Conservation (phyloP, 2,797 vertebrate genomes). For the Coreius guichenoti region DNA sequence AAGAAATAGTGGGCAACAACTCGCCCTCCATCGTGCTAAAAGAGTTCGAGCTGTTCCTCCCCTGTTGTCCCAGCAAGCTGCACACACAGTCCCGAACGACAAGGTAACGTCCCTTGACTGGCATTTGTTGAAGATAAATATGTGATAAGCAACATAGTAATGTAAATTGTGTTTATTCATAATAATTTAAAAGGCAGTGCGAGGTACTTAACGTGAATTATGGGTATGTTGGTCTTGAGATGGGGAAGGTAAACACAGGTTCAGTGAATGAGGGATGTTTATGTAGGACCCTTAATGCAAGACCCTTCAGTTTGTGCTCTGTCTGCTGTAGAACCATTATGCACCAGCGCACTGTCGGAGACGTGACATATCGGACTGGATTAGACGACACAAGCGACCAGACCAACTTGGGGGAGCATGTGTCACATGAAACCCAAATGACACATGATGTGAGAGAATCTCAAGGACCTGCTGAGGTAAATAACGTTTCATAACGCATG, state of each 20-base stretch:
- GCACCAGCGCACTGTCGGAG: constrained; percentile 20
- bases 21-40: constrained; percentile 64
- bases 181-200: constrained; percentile 14
- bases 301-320: constrained; percentile 22
- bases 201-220: constrained; percentile 43
- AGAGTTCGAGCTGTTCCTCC: constrained; percentile 77
- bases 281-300: constrained; percentile 31
- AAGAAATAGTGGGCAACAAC: constrained; percentile 39
- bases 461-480: constrained; percentile 30
- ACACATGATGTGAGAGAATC: not conserved
- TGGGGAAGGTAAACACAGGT: constrained; percentile 36
- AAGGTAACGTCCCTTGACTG: constrained; percentile 69
- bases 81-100: constrained; percentile 67
- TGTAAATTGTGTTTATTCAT: constrained; percentile 22
- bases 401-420: not conserved
- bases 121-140: constrained; percentile 47
- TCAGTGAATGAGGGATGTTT: constrained; percentile 39
- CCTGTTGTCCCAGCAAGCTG: constrained; percentile 69
- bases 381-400: not conserved
- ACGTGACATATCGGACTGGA: not conserved
- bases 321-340: constrained; percentile 33
- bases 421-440: not conserved
- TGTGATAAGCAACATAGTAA: constrained; percentile 22
- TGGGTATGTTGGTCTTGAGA: constrained; percentile 25
- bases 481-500: not conserved